A percentile compares a stretch with the other conserved stretches of the same genome.
Evolutionary conservation across 2,113 vertebrate genomes (phyloP).

Genomic region (Polyodon spathula): DNA sequence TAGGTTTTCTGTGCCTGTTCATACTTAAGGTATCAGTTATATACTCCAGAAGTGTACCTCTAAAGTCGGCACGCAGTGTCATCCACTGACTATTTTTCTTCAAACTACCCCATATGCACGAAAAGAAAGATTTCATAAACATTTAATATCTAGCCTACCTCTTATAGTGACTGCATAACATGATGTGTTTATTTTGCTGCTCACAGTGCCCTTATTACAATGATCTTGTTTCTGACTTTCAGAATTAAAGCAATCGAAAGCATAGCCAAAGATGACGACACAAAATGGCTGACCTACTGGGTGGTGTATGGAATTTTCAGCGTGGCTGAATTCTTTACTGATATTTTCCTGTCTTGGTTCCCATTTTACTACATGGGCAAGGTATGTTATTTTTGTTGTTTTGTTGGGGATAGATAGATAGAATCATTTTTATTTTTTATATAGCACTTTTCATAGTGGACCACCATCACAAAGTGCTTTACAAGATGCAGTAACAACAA

Average conservation of each 20-base stretch:
- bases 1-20: too few relatives aligned
- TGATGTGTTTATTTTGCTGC: background rate
- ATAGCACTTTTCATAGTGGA: too few relatives aligned
- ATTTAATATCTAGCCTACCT: background rate
- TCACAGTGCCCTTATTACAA: background rate
- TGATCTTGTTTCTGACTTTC: constrained; percentile 31
- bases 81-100: background rate
- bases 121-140: background rate
- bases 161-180: background rate
- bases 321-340: constrained; percentile 89
- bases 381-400: constrained; percentile 51
- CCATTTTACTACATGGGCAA: constrained; percentile 96
- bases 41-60: too few relatives aligned
- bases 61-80: background rate
- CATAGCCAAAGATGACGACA: constrained; percentile 90
- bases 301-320: constrained; percentile 94
- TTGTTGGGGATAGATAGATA: background rate
- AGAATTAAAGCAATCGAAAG: constrained; percentile 98
- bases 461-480: too few relatives aligned
- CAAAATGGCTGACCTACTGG: constrained; percentile 97
- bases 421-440: too few relatives aligned
- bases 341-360: constrained; percentile 94
- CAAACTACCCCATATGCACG: background rate
- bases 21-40: too few relatives aligned
- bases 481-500: too few relatives aligned